phyloP scores from a whole-genome alignment of 2,888 invertebrate genomes.

The Lithophane leautieri region DNA sequence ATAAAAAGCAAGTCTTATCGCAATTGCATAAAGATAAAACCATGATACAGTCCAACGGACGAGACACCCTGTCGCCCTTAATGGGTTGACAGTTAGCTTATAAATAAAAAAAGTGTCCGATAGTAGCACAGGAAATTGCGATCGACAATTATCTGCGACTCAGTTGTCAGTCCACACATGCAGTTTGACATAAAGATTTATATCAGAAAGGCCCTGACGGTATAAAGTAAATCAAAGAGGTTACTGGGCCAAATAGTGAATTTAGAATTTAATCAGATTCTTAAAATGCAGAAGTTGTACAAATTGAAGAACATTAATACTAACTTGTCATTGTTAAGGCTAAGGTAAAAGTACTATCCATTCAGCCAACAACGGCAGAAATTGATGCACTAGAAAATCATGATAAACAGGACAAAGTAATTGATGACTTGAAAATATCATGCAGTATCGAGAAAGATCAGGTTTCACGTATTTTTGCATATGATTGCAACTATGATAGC shows the following conservation, averaged over 20 bases:
- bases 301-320: conserved; percentile 29
- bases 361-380: neutral
- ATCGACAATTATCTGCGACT: conserved; percentile 82
- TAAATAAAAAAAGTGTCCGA: conserved; percentile 81
- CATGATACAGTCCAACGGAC: conserved; percentile 38
- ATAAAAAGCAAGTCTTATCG: conserved; percentile 34
- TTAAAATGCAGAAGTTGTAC: conserved; percentile 60
- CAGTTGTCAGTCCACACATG: conserved; percentile 75
- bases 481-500: conserved; percentile 40
- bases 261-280: conserved; percentile 67
- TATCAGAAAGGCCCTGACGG: conserved; percentile 70
- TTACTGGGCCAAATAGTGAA: conserved; percentile 69
- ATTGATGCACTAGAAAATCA: conserved; percentile 18
- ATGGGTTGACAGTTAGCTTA: conserved; percentile 72
- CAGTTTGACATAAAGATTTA: conserved; percentile 77
- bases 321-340: neutral
- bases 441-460: conserved; percentile 41
- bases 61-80: conserved; percentile 65
- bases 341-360: conserved; percentile 8
- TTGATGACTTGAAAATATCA: conserved; percentile 33
- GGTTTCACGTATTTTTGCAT: conserved; percentile 43
- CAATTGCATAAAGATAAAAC: conserved; percentile 45
- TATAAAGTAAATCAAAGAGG: conserved; percentile 68
- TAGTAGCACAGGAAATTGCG: conserved; percentile 87
- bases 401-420: conserved; percentile 9